These are phyloP conservation scores for Channa maculata DNA, from an alignment of 2,113 vertebrate genomes.

Conservation along the genomic window DNA sequence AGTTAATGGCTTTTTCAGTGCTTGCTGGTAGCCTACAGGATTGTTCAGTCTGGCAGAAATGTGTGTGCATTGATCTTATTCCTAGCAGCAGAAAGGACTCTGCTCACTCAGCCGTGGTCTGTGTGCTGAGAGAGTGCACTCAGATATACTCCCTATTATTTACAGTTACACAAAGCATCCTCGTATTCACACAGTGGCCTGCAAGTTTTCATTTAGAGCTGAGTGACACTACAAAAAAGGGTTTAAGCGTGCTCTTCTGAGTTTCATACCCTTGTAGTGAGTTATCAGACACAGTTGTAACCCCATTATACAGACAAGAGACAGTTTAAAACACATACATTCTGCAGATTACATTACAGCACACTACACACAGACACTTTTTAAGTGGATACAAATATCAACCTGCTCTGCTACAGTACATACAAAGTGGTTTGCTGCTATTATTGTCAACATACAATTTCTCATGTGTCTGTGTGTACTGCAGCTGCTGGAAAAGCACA, in stretches of 20 bases:
- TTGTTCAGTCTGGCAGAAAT: constrained; percentile 56
- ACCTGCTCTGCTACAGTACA: not conserved
- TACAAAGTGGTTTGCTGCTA: not conserved
- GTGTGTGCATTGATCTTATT: constrained; percentile 69
- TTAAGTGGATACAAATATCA: not conserved
- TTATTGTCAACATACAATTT: not conserved
- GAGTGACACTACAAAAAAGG: not conserved
- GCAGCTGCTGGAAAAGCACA: constrained; percentile 95
- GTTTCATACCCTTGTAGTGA: not conserved
- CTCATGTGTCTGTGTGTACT: constrained; percentile 11
- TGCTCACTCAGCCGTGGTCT: constrained; percentile 26
- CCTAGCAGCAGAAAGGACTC: constrained; percentile 57
- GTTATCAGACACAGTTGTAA: not conserved
- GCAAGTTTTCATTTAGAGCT: constrained; percentile 22
- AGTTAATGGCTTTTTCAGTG: constrained; percentile 65
- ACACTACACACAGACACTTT: not conserved
- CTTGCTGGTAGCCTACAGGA: constrained; percentile 56
- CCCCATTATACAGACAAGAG: not conserved
- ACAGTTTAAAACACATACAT: not conserved
- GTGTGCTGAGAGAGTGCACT: constrained; percentile 25
- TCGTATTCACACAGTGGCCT: constrained; percentile 15
- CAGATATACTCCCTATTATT: constrained; percentile 46
- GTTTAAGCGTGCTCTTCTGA: not conserved
- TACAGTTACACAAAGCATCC: constrained; percentile 51
- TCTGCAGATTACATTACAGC: not conserved